These are phyloP conservation scores for Eunapius fragilis DNA, from an alignment of 37 sponge, comb jelly and placozoan genomes.

Conservation along the genomic window DNA sequence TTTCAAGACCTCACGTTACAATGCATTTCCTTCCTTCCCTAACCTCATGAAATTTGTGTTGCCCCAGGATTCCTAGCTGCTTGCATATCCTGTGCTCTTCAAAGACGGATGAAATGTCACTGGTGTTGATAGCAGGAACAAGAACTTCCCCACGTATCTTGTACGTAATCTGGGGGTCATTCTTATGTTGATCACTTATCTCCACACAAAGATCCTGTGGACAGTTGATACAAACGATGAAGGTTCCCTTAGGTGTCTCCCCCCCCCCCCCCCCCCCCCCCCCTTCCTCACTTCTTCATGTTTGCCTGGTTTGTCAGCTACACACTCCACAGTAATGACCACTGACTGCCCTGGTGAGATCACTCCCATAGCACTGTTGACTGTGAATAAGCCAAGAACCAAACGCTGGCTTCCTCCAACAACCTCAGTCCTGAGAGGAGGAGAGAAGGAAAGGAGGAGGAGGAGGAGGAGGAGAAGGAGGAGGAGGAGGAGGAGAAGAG, in stretches of 20 bases:
- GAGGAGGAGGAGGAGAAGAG: background rate
- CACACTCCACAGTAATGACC: slow-evolving; percentile 88
- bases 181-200: slow-evolving; percentile 73
- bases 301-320: slow-evolving; percentile 79
- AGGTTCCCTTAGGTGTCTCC: background rate
- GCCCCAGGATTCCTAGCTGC: slow-evolving; percentile 71
- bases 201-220: slow-evolving; percentile 77
- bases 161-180: slow-evolving; percentile 68
- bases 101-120: slow-evolving; percentile 81
- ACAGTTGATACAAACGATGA: background rate
- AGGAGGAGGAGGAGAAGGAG: background rate
- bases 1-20: background rate
- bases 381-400: slow-evolving; percentile 86
- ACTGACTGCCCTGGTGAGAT: slow-evolving; percentile 76
- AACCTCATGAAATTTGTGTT: slow-evolving; percentile 52
- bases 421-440: slow-evolving; percentile 72
- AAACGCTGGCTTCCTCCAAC: slow-evolving; percentile 60
- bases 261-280: slow-evolving; percentile 63
- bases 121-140: slow-evolving; percentile 80
- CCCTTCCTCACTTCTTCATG: slow-evolving; percentile 61
- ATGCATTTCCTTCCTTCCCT: background rate
- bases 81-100: slow-evolving; percentile 96
- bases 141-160: slow-evolving; percentile 86
- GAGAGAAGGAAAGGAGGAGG: background rate
- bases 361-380: slow-evolving; percentile 80